These are phyloP conservation scores for Theonella swinhoei DNA, from an alignment of 37 sponge, comb jelly and placozoan species.

Conservation along the genomic window DNA sequence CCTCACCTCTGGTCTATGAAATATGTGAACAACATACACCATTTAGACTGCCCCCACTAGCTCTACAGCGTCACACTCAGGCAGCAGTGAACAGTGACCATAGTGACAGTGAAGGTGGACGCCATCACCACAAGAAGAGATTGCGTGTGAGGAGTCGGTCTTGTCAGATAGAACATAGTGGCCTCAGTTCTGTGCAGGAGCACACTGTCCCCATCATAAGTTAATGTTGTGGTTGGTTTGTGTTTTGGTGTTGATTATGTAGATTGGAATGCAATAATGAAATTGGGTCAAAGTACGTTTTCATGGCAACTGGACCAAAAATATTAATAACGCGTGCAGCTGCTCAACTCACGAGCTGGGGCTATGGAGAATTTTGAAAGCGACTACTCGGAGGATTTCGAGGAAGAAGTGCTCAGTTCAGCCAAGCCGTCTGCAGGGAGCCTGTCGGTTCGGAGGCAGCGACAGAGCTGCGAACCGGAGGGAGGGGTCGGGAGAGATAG, in stretches of 20 bases:
- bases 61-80: too few relatives aligned
- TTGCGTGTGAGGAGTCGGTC: not conserved
- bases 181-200: not conserved
- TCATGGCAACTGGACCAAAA: constrained; percentile 4
- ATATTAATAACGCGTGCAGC: not conserved
- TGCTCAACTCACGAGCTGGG: not conserved
- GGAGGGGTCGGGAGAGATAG: not conserved
- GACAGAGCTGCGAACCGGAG: too few relatives aligned
- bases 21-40: not conserved
- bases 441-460: too few relatives aligned
- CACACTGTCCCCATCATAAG: not conserved
- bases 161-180: not conserved
- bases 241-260: not conserved
- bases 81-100: too few relatives aligned
- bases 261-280: too few relatives aligned
- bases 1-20: too few relatives aligned
- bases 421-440: not conserved
- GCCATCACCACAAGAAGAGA: not conserved
- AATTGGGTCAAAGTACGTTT: not conserved
- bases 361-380: not conserved
- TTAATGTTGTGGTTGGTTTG: too few relatives aligned
- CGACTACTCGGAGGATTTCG: constrained; percentile 44
- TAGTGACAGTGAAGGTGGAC: too few relatives aligned
- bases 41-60: not conserved
- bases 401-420: constrained; percentile 6